phyloP scores from a whole-genome alignment of 2,888 invertebrate species.

The Caenorhabditis sp. region DNA sequence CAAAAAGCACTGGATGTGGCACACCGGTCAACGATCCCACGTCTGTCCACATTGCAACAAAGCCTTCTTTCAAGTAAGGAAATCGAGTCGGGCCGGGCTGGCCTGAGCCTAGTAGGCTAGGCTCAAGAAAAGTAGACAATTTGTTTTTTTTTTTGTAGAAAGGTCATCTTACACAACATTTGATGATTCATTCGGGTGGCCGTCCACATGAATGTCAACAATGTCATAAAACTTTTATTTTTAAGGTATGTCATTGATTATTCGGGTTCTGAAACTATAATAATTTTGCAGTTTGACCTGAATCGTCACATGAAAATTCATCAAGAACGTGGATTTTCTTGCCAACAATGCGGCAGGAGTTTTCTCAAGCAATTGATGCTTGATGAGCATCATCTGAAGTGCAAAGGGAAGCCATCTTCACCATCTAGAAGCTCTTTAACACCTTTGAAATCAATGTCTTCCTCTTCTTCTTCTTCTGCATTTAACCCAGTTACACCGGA shows the following conservation, averaged over 20 bases:
- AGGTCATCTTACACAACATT: slow-evolving; percentile 71
- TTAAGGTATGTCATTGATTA: no score
- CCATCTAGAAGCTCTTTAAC: slow-evolving; percentile 15
- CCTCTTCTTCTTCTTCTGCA: slow-evolving; percentile 4
- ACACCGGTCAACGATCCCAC: slow-evolving; percentile 72
- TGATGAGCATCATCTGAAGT: slow-evolving; percentile 63
- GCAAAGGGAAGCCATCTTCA: slow-evolving; percentile 55
- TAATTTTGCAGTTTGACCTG: slow-evolving; percentile 52
- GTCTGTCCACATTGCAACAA: slow-evolving; percentile 72
- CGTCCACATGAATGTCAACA: slow-evolving; percentile 66
- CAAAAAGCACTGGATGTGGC: slow-evolving; percentile 73
- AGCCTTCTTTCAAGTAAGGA: slow-evolving; percentile 70
- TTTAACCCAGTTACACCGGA: slow-evolving; percentile 17
- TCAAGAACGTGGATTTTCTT: slow-evolving; percentile 66
- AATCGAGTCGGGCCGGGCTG: no score
- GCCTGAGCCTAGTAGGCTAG: no score
- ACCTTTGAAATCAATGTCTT: slow-evolving; percentile 11
- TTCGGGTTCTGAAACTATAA: no score
- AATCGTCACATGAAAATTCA: slow-evolving; percentile 71
- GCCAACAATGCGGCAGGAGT: slow-evolving; percentile 62
- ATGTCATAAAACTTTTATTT: slow-evolving; percentile 71
- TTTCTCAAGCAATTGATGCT: slow-evolving; percentile 62
- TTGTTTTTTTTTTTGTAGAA: slow-evolving; percentile 57
- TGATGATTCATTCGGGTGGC: slow-evolving; percentile 71
- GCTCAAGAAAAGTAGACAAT: not conserved